Conservation (phyloP, 2,113 vertebrate genomes). For the Nannospalax galili region DNA sequence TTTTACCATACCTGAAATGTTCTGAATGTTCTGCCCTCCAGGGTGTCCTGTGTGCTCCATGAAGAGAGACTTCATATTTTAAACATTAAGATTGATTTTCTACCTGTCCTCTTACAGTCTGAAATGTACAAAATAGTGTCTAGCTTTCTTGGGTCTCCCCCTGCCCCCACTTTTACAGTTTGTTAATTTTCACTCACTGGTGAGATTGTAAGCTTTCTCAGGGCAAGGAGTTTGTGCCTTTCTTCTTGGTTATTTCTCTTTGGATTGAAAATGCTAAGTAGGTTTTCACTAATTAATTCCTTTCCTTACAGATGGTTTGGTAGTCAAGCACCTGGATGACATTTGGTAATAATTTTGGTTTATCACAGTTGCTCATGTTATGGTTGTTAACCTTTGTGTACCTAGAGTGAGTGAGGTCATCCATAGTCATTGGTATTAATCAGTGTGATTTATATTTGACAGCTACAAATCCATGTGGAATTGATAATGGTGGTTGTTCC, state of each 20-base stretch:
- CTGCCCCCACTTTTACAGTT: slow-evolving; percentile 15
- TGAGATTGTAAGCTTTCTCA: slow-evolving; percentile 48
- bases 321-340: slow-evolving; percentile 65
- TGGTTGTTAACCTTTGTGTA: slow-evolving; percentile 76
- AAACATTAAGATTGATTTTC: background rate
- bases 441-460: slow-evolving; percentile 85
- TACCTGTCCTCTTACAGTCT: background rate
- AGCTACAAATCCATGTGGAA: slow-evolving; percentile 90
- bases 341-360: slow-evolving; percentile 84
- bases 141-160: background rate
- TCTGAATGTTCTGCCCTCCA: background rate
- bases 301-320: slow-evolving; percentile 59
- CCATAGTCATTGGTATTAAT: slow-evolving; percentile 83
- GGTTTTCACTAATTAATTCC: slow-evolving; percentile 75
- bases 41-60: background rate
- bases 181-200: slow-evolving; percentile 42
- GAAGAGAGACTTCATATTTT: background rate
- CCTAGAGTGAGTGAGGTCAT: slow-evolving; percentile 46
- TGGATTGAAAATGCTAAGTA: slow-evolving; percentile 60
- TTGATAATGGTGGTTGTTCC: slow-evolving; percentile 95
- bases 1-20: background rate
- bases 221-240: background rate
- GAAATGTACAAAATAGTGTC: background rate
- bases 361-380: slow-evolving; percentile 80
- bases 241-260: slow-evolving; percentile 59